Conservation (phyloP, 2,797 vertebrate species). For the Neomorphus geoffroyi region DNA sequence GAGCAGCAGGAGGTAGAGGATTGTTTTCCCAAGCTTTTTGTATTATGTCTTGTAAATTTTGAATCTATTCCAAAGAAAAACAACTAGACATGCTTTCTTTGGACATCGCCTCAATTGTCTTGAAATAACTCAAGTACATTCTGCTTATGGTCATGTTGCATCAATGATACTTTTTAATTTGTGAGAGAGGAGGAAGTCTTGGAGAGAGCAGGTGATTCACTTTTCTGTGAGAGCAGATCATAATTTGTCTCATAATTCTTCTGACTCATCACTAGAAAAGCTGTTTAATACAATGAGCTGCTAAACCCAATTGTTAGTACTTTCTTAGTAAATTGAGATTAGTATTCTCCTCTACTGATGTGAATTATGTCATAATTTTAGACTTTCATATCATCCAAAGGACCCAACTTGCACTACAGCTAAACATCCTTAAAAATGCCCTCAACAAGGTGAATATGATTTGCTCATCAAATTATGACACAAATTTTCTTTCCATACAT, state of each 20-base stretch:
- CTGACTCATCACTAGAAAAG: neutral
- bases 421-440: neutral
- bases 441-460: neutral
- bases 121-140: neutral
- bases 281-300: neutral
- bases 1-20: neutral
- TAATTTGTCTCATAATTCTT: slow-evolving; percentile 34
- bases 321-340: neutral
- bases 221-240: neutral
- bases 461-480: neutral
- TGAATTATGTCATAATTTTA: neutral
- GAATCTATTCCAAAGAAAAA: neutral
- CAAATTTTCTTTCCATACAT: neutral
- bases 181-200: neutral
- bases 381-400: neutral
- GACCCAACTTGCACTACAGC: neutral
- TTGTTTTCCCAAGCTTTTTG: neutral
- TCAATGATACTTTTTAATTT: neutral
- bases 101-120: neutral
- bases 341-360: neutral
- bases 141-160: neutral
- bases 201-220: neutral
- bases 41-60: neutral
- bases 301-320: neutral
- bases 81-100: neutral